Base-by-base conservation (phyloP, 2,113 vertebrate species). In the Phalacrocorax brasilianus region DNA sequence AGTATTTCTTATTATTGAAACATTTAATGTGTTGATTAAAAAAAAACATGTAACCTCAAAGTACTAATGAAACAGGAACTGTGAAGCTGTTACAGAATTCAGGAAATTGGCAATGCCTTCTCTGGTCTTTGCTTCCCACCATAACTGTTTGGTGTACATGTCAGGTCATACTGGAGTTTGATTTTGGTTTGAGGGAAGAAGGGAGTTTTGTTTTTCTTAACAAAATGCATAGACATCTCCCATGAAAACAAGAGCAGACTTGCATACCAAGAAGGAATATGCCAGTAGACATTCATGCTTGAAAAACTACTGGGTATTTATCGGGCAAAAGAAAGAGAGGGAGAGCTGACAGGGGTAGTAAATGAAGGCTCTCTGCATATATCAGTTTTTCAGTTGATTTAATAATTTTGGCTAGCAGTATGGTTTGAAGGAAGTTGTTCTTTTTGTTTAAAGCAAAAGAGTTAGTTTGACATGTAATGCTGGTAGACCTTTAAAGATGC, bases 181-280 rank as follows among this genome's bases (percentile, higher is more conserved):
- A 35, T 73, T 92, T 76, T 72, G 44, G 23, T 87, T 91, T 93
- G 82, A 85, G 75, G 45, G 40, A 91, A 33, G 47, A 55, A 87
- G 40, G 27, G 19, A 33, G 19, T 72, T 85, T 40, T 38, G 11
- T 26, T 72, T 92, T 72, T 92, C 66, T 33, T 33, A 67, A 35
- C 67, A 47, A 92, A 92, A 56, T 72, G 45, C 17, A 10, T 45
- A 91, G 74, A 65, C 40, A 53, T 75, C 44, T 45, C 62, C 53
- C n/a, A 44, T 76, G 73, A 87, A 93, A 95, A 89, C 77, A 93
- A 56, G 86, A 92, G 53, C 50, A 88, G 89, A 78, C 89, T 93
- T 95, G 86, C 77, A 76, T 33, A 82, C 22, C 40, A 40, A 77
- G 82, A 71, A 83, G 65, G 52, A 65, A 91, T 44, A 79, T 93